phyloP scores from a whole-genome alignment of 2,113 vertebrate species.

The Dromiciops gliroides region DNA sequence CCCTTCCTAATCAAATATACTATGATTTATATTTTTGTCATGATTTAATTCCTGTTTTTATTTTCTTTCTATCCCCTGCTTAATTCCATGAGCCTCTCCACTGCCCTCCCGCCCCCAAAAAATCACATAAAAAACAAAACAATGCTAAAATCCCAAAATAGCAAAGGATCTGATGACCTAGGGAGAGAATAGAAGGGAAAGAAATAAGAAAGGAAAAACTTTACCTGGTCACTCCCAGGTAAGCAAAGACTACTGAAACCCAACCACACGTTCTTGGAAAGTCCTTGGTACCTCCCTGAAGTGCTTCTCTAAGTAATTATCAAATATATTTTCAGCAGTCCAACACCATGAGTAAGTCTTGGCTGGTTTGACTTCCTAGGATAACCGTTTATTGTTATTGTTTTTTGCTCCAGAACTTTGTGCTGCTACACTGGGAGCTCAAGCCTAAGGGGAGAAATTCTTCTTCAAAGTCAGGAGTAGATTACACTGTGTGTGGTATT shows the following conservation, averaged over 20 bases:
- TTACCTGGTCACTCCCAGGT: background rate
- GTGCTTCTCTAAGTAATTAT: slow-evolving; percentile 39
- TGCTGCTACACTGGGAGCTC: slow-evolving; percentile 32
- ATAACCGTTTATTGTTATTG: slow-evolving; percentile 51
- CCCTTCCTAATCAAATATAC: background rate
- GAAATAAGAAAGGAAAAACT: background rate
- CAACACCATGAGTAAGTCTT: slow-evolving; percentile 61
- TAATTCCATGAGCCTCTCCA: background rate
- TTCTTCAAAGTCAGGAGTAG: slow-evolving; percentile 41
- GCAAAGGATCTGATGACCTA: background rate
- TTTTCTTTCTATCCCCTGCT: background rate
- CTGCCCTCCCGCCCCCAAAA: background rate
- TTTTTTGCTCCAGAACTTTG: slow-evolving; percentile 39
- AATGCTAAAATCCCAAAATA: background rate
- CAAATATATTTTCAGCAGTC: slow-evolving; percentile 71
- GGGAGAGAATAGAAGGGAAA: background rate
- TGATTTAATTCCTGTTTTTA: background rate
- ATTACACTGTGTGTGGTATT: slow-evolving; percentile 62
- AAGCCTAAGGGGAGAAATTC: slow-evolving; percentile 52
- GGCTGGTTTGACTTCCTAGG: slow-evolving; percentile 54
- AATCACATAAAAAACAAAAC: background rate
- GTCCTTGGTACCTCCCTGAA: slow-evolving; percentile 10
- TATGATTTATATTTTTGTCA: background rate
- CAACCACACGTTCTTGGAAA: background rate
- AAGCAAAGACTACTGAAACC: slow-evolving; percentile 40